A percentile compares a stretch with the other conserved stretches of the same genome.
phyloP scores from a whole-genome alignment of 2,888 invertebrate species.

The Oxystoma pomonae region DNA sequence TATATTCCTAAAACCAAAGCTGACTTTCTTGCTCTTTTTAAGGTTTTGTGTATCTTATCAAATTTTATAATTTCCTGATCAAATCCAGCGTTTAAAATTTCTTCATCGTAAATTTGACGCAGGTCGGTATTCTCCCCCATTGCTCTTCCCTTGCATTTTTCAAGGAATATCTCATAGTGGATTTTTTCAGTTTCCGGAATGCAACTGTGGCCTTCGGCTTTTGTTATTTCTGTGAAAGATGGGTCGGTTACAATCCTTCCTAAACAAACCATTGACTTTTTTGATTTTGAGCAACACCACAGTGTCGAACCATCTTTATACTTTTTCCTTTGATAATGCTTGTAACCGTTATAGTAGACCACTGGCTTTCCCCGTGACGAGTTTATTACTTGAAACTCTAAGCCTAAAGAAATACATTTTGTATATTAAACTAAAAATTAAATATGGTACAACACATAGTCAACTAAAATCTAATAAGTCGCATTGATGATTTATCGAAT shows the following conservation, averaged over 20 bases:
- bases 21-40: too few relatives aligned
- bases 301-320: neutral
- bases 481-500: too few relatives aligned
- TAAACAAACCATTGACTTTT: neutral
- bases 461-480: too few relatives aligned
- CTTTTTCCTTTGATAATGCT: neutral
- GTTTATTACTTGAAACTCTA: neutral
- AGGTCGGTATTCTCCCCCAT: neutral
- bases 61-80: too few relatives aligned
- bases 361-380: neutral
- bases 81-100: too few relatives aligned
- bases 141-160: neutral
- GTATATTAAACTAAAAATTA: too few relatives aligned
- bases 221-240: neutral
- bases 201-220: neutral
- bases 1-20: too few relatives aligned
- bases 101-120: neutral
- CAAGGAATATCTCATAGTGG: neutral
- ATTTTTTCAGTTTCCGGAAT: neutral
- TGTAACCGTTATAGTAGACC: neutral
- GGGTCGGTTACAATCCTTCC: neutral
- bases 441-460: too few relatives aligned
- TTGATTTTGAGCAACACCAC: neutral
- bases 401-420: too few relatives aligned
- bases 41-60: too few relatives aligned